phyloP scores from a whole-genome alignment of 2,888 invertebrate genomes.

The Amphiduros pacificus region DNA sequence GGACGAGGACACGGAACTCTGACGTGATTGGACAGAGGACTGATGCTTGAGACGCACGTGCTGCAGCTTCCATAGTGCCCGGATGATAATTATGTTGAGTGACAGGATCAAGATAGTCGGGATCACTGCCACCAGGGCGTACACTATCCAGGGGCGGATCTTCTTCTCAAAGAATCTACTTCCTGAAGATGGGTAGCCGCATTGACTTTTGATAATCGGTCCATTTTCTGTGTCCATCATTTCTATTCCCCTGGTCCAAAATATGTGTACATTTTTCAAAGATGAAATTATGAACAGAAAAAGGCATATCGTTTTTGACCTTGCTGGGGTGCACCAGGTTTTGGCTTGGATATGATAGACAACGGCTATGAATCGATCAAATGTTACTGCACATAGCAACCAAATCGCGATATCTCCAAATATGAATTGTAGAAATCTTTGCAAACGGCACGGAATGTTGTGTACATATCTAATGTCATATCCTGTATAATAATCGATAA shows the following conservation, averaged over 20 bases:
- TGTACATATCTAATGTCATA: background rate
- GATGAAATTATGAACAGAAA: background rate
- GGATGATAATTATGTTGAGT: background rate
- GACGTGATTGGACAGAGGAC: too few relatives aligned
- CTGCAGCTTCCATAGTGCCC: background rate
- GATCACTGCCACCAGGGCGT: background rate
- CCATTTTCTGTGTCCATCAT: background rate
- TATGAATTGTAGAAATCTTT: background rate
- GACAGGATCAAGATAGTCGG: background rate
- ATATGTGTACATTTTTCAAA: background rate
- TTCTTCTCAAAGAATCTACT: background rate
- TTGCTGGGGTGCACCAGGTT: background rate
- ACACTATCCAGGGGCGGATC: background rate
- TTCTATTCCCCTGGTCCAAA: background rate
- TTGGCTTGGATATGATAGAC: background rate
- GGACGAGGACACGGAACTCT: background rate
- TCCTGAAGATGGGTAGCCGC: background rate
- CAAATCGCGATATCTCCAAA: background rate
- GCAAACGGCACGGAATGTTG: background rate
- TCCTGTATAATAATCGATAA: background rate
- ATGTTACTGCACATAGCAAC: background rate
- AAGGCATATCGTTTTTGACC: background rate
- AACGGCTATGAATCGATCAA: background rate
- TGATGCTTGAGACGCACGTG: background rate
- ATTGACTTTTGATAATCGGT: background rate